Percentiles rank a stretch among this genome's conserved stretches.
phyloP scores from a whole-genome alignment of 1,140 invertebrate genomes.

The Pseudomyrmex cubaensis region DNA sequence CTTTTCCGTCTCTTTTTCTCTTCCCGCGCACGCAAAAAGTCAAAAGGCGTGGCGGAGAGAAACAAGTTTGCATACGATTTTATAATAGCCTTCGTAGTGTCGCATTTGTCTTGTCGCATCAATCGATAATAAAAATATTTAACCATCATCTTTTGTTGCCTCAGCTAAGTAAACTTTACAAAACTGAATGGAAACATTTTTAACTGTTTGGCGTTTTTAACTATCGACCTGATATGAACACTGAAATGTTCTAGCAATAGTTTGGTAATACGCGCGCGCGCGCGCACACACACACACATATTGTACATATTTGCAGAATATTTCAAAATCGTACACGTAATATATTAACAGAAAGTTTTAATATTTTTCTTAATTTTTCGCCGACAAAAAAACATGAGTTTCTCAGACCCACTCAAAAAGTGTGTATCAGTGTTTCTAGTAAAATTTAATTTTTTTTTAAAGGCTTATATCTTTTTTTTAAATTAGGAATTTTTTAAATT shows the following conservation, averaged over 20 bases:
- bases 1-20: slow-evolving; percentile 8
- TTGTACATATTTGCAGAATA: too few relatives aligned
- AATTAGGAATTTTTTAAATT: too few relatives aligned
- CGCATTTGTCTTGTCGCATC: slow-evolving; percentile 65
- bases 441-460: too few relatives aligned
- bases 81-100: slow-evolving; percentile 60
- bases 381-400: too few relatives aligned
- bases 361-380: too few relatives aligned
- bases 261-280: background rate
- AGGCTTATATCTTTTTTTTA: background rate
- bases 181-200: slow-evolving; percentile 23
- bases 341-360: too few relatives aligned
- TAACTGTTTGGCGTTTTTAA: background rate
- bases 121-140: slow-evolving; percentile 72
- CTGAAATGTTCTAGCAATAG: background rate
- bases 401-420: too few relatives aligned
- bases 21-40: slow-evolving; percentile 32
- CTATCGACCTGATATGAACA: background rate
- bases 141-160: background rate
- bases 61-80: slow-evolving; percentile 49
- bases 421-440: too few relatives aligned
- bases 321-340: too few relatives aligned
- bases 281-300: too few relatives aligned
- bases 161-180: background rate
- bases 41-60: slow-evolving; percentile 54